Conservation (phyloP, 2,797 vertebrate genomes). For the Manis javanica region DNA sequence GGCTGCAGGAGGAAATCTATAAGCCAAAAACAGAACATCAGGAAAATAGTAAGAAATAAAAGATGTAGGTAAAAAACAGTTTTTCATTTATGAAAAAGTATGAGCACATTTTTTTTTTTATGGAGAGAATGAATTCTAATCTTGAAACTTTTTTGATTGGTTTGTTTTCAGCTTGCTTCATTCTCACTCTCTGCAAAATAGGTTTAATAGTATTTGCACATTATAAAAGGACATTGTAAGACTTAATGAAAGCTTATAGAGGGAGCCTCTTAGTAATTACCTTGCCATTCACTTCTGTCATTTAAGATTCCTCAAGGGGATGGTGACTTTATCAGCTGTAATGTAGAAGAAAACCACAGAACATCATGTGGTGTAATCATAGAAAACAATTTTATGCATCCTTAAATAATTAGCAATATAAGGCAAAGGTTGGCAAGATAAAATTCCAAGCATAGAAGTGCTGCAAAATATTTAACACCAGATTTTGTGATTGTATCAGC, state of each 20-base stretch:
- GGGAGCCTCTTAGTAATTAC: constrained; percentile 24
- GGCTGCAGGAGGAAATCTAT: constrained; percentile 37
- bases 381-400: constrained; percentile 21
- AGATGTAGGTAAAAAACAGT: background rate
- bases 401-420: constrained; percentile 46
- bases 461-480: constrained; percentile 26
- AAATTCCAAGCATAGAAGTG: constrained; percentile 17
- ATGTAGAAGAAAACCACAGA: constrained; percentile 1
- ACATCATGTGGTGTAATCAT: background rate
- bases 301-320: constrained; percentile 53
- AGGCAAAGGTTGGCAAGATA: background rate
- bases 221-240: background rate
- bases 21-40: constrained; percentile 27
- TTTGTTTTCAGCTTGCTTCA: constrained; percentile 21
- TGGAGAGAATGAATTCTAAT: background rate
- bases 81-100: constrained; percentile 18
- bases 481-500: background rate
- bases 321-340: constrained; percentile 29
- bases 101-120: background rate
- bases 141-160: background rate
- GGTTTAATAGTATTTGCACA: constrained; percentile 21
- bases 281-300: constrained; percentile 50
- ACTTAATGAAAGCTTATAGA: constrained; percentile 59
- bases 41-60: constrained; percentile 46
- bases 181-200: constrained; percentile 35